Conservation (phyloP, 2,888 invertebrate species). For the Choristoneura rosaceana region DNA sequence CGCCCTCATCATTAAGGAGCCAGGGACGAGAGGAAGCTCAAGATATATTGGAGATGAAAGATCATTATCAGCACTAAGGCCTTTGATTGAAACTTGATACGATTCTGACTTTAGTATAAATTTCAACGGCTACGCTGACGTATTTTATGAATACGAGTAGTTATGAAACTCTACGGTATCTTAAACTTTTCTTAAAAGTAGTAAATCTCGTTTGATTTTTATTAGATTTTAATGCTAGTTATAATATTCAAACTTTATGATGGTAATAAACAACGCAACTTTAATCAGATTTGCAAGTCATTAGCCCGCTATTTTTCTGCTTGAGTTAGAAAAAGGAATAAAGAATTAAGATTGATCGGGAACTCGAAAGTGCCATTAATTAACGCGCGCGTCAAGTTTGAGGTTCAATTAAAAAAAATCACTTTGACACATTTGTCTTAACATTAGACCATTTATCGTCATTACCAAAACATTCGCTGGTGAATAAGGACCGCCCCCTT, state of each 20-base stretch:
- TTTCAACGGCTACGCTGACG: constrained; percentile 37
- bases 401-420: neutral
- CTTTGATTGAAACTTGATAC: constrained; percentile 72
- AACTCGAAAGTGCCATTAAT: constrained; percentile 5
- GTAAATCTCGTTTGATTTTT: constrained; percentile 38
- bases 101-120: constrained; percentile 50
- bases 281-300: constrained; percentile 13
- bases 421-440: neutral
- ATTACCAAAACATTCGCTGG: no score
- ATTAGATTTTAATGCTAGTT: constrained; percentile 41
- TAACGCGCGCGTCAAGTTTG: neutral
- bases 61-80: constrained; percentile 59
- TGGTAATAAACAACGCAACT: constrained; percentile 6
- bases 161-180: constrained; percentile 26
- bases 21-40: constrained; percentile 35
- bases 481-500: no score
- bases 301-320: constrained; percentile 10
- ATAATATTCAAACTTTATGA: constrained; percentile 45
- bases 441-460: neutral
- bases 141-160: constrained; percentile 35
- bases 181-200: constrained; percentile 18
- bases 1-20: constrained; percentile 24
- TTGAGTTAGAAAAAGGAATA: constrained; percentile 6
- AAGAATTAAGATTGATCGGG: constrained; percentile 9
- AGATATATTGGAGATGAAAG: constrained; percentile 45